Base-by-base conservation (phyloP, 2,888 invertebrate genomes). In the Amphipoea lucens region DNA sequence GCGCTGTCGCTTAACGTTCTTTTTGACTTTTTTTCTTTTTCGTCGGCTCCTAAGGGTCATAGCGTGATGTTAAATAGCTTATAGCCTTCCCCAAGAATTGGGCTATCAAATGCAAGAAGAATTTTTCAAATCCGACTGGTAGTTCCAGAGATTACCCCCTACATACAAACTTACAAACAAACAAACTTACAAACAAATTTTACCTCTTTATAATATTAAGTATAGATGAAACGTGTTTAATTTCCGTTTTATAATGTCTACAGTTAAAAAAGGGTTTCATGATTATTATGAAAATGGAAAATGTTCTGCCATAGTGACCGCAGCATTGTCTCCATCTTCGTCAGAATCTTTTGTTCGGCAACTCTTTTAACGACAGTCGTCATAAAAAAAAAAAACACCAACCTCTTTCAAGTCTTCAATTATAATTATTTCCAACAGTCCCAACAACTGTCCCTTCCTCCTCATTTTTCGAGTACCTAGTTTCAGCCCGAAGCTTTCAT, bases 401-500 rank as follows among this genome's bases (percentile, higher is more conserved):
- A 63, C 45, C n/a, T 42, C 51, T 14, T 60, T 65, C 60, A 60
- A 79, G 65, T 29, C 62, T 86, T 84, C 78, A 78, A 82, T 86
- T 86, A 86, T 45, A 78, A 78, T 71, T 66, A 78, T 71, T 66
- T 68, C 20, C 36, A 45, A 75, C 45, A 63, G 29, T 60, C 17
- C 6, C n/a, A 29, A 81, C 80, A 51, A 70, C 57, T 6, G 62
- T 77, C 63, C 7, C 20, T 74, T 51, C 12, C 29, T 65, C 20
- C 45, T 70, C 11, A 76, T 83, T 74, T 88, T 80, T 62, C 42
- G 1, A 78, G 75, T 65, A 76, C 60, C 67, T 80, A 82, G 79
- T 68, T 84, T 42, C 65, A 71, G 68, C 69, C 29, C 12, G 36
- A 60, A 81, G 80, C n/a, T 68, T 72, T 80, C 72, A 81, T 90